Evolutionary conservation across 92 coral and sea anemone species (phyloP), one percentile per base, ranked within the genome.

Genomic region (Muricea muricata): DNA sequence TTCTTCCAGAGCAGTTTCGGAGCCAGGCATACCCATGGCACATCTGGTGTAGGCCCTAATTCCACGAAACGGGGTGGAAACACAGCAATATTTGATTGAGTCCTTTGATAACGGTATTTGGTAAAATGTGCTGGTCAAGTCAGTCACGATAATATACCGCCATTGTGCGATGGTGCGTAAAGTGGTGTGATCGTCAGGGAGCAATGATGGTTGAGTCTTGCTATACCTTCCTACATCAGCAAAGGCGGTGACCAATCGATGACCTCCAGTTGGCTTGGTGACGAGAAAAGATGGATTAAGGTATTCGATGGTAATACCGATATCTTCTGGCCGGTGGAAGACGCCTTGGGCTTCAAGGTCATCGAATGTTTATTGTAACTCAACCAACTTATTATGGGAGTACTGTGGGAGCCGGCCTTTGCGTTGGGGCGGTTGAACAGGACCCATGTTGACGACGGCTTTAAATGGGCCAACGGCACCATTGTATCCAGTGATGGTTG

Each of bases 181-280:
- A n/a, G 86, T 6, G 90, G 87, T 57, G 81, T 83, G 88, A 1
- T 74, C 88, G 23, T 88, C 85, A 0, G 88, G 91, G 84, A 85
- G 84, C 1, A 89, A 55, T 1, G 89, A 89, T 15, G 85, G 86
- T 35, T 89, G 82, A 3, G 89, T 89, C 39, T 79, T 89, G 57
- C 83, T 84, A 73, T 88, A 84, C 0, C 89, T 75, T 7, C 83
- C 92, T 42, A 89, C 87, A 37, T 83, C 80, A 0, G 88, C 85
- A 23, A 69, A 78, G 11, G 92, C 82, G 0, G 92, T 89, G 40
- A 85, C 86, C 5, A 89, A 75, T 29, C 89, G 89, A 56, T 50
- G 73, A 0, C 92, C 86, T 0, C 89, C 83, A 2, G 58, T 33
- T 8, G 87, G 84, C 41, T 83, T 84, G 28, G 78, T 88, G 65